Evolutionary conservation across 1,140 invertebrate genomes (phyloP).

Genomic region (Camponotus floridanus): DNA sequence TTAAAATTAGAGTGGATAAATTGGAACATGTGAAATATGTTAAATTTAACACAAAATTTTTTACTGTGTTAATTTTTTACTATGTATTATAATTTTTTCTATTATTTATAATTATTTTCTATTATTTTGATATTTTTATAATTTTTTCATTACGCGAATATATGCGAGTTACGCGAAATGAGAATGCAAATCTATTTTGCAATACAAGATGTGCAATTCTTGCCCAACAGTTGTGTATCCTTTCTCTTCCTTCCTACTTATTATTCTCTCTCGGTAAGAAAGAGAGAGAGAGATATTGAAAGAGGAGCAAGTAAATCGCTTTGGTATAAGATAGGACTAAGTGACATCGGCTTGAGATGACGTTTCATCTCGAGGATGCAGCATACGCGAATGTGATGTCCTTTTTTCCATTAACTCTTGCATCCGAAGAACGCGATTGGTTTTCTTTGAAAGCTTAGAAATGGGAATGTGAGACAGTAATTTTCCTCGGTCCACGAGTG

Average conservation of each 20-base stretch:
- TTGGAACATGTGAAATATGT: too few relatives aligned
- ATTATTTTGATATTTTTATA: neutral
- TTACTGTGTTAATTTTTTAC: too few relatives aligned
- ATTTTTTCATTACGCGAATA: neutral
- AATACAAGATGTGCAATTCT: constrained; percentile 2
- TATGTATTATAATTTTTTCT: too few relatives aligned
- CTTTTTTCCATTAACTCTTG: constrained; percentile 35
- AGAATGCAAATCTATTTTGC: constrained; percentile 33
- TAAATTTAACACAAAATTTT: too few relatives aligned
- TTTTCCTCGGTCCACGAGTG: constrained; percentile 47
- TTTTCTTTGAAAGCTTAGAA: constrained; percentile 53
- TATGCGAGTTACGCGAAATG: constrained; percentile 6
- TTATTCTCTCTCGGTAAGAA: constrained; percentile 2
- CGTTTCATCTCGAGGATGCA: constrained; percentile 25
- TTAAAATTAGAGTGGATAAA: too few relatives aligned
- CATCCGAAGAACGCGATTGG: constrained; percentile 21
- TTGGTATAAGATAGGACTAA: constrained; percentile 30
- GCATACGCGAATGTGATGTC: neutral
- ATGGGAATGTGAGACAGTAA: constrained; percentile 61
- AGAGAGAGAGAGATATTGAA: neutral
- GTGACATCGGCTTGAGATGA: constrained; percentile 44
- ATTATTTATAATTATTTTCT: too few relatives aligned
- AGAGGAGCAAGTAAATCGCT: constrained; percentile 43
- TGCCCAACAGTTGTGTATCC: neutral
- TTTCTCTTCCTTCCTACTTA: constrained; percentile 16